Conservation (phyloP, 2,888 invertebrate genomes). For the Plebejus argus region DNA sequence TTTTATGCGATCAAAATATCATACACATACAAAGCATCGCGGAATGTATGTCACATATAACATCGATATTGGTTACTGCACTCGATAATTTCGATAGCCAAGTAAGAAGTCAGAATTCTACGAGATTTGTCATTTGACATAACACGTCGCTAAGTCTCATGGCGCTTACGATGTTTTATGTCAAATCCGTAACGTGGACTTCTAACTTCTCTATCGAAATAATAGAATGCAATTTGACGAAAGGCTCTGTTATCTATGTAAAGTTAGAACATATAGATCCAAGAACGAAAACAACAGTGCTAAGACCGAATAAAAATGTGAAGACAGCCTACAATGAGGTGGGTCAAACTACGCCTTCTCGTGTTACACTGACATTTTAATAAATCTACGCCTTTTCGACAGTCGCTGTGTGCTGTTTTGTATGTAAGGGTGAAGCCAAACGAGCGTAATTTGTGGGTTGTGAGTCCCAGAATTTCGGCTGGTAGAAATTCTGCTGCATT, state of each 20-base stretch:
- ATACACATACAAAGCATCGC: constrained; percentile 53
- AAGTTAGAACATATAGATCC: neutral
- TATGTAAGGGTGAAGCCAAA: too few species aligned
- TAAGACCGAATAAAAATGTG: neutral
- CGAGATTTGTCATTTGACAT: too few species aligned
- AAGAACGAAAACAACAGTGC: neutral
- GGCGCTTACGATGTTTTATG: too few species aligned
- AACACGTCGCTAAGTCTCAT: too few species aligned
- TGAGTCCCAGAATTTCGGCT: too few species aligned
- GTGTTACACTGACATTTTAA: too few species aligned
- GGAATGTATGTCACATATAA: constrained; percentile 51
- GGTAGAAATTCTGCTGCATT: too few species aligned
- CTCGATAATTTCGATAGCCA: neutral
- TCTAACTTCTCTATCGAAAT: neutral
- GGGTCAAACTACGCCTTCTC: neutral
- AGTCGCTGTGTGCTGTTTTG: too few species aligned
- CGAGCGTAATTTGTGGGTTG: too few species aligned
- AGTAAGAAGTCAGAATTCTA: neutral
- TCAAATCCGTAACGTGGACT: too few species aligned
- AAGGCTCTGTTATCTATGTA: neutral
- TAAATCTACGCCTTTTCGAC: too few species aligned
- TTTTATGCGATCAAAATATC: constrained; percentile 40
- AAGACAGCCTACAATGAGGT: neutral
- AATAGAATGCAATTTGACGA: neutral
- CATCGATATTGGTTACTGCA: neutral